Evolutionary conservation across 2,113 vertebrate genomes (phyloP).

Genomic region (Solea senegalensis): DNA sequence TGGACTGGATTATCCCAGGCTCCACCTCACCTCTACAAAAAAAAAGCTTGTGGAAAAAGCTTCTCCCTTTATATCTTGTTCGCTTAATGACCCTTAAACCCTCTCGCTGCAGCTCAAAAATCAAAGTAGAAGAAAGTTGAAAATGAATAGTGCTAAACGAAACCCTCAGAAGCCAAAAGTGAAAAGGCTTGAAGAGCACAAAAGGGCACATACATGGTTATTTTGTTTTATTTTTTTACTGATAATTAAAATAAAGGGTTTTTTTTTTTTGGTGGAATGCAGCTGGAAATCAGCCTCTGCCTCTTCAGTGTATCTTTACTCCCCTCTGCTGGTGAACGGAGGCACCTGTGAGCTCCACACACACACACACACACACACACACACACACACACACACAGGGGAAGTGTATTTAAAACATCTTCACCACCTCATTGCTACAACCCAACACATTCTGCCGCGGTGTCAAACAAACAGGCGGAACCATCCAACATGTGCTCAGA

Average conservation of each 20-base stretch:
- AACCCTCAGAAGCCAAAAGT: conserved; percentile 58
- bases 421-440: conserved; percentile 73
- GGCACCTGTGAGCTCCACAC: conserved; percentile 21
- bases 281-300: conserved; percentile 3
- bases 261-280: conserved; percentile 11
- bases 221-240: conserved; percentile 49
- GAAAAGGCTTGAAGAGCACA: conserved; percentile 50
- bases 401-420: conserved; percentile 63
- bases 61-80: conserved; percentile 40
- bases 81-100: conserved; percentile 71
- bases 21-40: conserved; percentile 44
- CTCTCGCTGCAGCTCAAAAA: conserved; percentile 56
- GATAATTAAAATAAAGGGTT: not conserved
- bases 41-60: conserved; percentile 39
- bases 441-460: conserved; percentile 65
- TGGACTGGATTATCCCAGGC: conserved; percentile 58
- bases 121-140: conserved; percentile 55
- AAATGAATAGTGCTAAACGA: conserved; percentile 62
- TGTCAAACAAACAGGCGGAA: conserved; percentile 69
- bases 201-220: conserved; percentile 39
- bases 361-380: not conserved
- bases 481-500: conserved; percentile 63
- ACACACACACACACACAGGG: not conserved
- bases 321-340: conserved; percentile 68
- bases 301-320: conserved; percentile 66